Conservation (phyloP, 2,113 vertebrate genomes). For the Edolisoma coerulescens region DNA sequence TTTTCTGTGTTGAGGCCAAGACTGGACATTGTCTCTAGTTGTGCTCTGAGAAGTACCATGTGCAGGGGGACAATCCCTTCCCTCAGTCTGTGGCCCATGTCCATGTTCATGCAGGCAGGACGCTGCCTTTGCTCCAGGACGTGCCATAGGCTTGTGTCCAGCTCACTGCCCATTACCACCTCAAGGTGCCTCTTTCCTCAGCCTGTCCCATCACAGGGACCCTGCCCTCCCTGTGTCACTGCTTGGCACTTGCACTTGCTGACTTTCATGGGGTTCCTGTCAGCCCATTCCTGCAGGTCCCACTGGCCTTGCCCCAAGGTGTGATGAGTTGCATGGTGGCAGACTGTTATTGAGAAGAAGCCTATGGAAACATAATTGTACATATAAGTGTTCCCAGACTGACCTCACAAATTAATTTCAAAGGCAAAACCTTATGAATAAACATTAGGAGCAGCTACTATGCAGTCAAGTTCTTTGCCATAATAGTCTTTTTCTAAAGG, state of each 20-base stretch:
- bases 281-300: neutral
- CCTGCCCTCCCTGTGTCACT: neutral
- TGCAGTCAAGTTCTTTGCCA: neutral
- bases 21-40: rapidly evolving
- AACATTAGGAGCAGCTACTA: neutral
- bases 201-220: neutral
- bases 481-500: neutral
- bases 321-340: neutral
- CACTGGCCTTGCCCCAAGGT: neutral
- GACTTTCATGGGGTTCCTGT: neutral
- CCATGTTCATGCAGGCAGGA: neutral
- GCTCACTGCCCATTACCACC: rapidly evolving
- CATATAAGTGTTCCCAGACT: neutral
- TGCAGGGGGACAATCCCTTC: neutral
- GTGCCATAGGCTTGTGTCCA: rapidly evolving
- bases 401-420: neutral
- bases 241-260: neutral
- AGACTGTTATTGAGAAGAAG: neutral
- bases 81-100: neutral
- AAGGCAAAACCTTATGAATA: constrained; percentile 29
- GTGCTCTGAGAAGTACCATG: neutral
- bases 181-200: neutral
- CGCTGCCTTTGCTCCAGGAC: neutral
- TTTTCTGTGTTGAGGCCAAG: neutral
- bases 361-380: neutral